Evolutionary conservation across 1,140 invertebrate species (phyloP).

Genomic region (Trigoniulus corallinus): DNA sequence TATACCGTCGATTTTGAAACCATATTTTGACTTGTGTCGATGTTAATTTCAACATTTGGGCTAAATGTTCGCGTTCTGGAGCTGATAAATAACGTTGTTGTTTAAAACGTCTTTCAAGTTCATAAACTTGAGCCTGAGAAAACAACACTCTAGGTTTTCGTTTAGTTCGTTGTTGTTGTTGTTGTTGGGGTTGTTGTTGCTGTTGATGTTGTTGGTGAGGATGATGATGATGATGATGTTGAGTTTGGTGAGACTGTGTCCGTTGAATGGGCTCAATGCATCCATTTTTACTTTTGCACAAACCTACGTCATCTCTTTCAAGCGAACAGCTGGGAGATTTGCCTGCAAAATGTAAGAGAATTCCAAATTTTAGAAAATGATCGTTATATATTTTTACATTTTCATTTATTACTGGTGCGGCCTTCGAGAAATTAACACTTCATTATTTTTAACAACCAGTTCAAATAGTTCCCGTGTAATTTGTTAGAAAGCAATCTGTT

Average conservation of each 20-base stretch:
- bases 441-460: no score
- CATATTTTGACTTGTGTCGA: slow-evolving; percentile 38
- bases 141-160: slow-evolving; percentile 87
- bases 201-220: neutral
- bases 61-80: slow-evolving; percentile 45
- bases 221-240: neutral
- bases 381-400: no score
- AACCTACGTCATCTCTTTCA: neutral
- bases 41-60: slow-evolving; percentile 32
- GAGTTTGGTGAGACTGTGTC: neutral
- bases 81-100: slow-evolving; percentile 50
- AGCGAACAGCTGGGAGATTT: neutral
- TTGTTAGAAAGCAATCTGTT: no score
- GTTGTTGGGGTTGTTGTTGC: slow-evolving; percentile 12
- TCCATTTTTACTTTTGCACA: neutral
- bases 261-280: neutral
- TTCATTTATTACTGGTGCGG: no score
- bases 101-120: slow-evolving; percentile 45
- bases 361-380: no score
- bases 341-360: no score
- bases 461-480: no score
- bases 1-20: slow-evolving; percentile 49
- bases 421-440: no score
- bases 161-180: slow-evolving; percentile 36
- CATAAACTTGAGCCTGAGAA: slow-evolving; percentile 65